Evolutionary conservation across 2,113 vertebrate species (phyloP).

Genomic region (Leiothrix lutea): DNA sequence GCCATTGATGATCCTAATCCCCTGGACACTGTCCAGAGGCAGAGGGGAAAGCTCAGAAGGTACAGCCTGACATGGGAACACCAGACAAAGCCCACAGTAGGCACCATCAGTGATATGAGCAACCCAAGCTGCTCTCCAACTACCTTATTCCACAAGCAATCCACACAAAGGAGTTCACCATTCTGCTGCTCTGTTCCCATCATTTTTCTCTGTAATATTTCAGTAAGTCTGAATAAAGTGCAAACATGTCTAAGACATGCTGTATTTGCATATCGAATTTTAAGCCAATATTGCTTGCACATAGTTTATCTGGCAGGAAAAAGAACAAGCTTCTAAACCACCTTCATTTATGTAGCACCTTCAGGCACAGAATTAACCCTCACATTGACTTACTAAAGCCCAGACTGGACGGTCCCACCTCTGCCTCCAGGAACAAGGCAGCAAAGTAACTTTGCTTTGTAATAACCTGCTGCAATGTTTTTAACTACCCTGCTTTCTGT

Average conservation of each 20-base stretch:
- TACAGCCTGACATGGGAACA: not conserved
- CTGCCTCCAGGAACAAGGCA: not conserved
- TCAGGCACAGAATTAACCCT: conserved; percentile 1
- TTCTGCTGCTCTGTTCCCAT: not conserved
- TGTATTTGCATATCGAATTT: not conserved
- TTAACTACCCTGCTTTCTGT: not conserved
- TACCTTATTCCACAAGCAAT: not conserved
- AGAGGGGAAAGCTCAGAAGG: not conserved
- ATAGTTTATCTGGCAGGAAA: not conserved
- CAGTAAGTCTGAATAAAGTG: not conserved
- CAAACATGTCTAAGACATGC: not conserved
- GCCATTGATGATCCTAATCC: not conserved
- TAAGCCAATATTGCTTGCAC: not conserved
- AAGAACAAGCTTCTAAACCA: not conserved
- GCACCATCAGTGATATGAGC: accelerated
- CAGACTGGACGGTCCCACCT: not conserved
- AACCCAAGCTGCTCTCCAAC: not conserved
- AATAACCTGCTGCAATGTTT: not conserved
- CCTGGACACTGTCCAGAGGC: not conserved
- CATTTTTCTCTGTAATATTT: not conserved
- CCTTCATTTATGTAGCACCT: not conserved
- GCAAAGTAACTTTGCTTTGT: not conserved
- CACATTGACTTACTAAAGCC: not conserved
- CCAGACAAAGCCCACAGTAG: not conserved
- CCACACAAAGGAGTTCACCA: not conserved